Base-by-base conservation (phyloP, 2,113 vertebrate genomes). In the Todiramphus saurophagus region DNA sequence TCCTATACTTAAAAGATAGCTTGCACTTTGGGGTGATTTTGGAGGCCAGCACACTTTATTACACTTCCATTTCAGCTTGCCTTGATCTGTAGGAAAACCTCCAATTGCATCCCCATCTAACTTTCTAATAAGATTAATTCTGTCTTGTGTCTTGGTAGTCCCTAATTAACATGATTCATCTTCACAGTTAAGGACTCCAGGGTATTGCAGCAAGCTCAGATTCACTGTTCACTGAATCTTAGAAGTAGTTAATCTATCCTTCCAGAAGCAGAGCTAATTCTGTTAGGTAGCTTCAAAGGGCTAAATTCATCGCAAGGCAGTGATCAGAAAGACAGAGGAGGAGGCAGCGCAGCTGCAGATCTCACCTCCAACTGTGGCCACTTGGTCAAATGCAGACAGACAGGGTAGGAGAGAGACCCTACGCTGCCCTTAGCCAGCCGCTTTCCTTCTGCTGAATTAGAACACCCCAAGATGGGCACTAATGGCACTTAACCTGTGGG, bases 81-180 rank as follows among this genome's bases (percentile, higher is more conserved):
- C 86, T 64, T 89, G 27, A 27, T 92, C 76, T 79, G 69, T 33
- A 90, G 62, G 80, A 86, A 75, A 84, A 39, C 23, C 50, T 62
- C 74, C 79, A 94, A 92, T 91, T 72, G 44, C 73, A 85, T 81
- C 72, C 66, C 80, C 50, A 74, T 93, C 88, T 87, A 87, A 60
- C 80, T 79, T 87, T 50, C 66, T 94, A 91, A 77, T 89, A 62
- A 89, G 81, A 93, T 89, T 82, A 90, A 95, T 93, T 83, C 83
- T 91, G 69, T 79, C 67, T 87, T 87, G 43, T 84, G 66, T 62
- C 92, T 82, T n/a, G 17, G 44, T 66, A 91, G 90, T 89, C 62
- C 58, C 89, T 81, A 94, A 93, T 96, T 94, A 96, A 91, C 62
- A 21, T 91, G 64, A 89, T 93, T 94, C 78, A 58, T 92, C 94